Evolutionary conservation across 2,113 vertebrate species (phyloP), one percentile per base, ranked within the genome.

Genomic region (Hemibagrus wyckioides): DNA sequence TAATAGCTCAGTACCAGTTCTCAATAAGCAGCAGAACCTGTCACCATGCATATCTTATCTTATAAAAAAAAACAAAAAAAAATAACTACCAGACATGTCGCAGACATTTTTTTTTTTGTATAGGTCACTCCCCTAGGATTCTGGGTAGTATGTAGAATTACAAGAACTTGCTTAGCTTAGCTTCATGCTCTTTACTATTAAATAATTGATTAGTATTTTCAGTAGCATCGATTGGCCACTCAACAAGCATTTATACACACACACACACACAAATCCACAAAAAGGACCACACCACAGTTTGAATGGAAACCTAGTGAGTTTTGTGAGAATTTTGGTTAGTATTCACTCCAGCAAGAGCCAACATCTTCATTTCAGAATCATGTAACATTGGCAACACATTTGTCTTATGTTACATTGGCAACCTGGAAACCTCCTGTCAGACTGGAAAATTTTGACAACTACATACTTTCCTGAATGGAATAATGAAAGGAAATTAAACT

Each of bases 1-100:
- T 76, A 76, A 76, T n/a, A 17, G 41, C 17, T 50, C 25, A n/a
- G 41, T 76, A 52, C 75, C 75, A 54, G 75, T 50, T 79, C 75
- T 79, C 79, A 80, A 39, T 80, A 80, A 80, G 76, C 76, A 80
- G 50, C 76, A 54, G 50, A 80, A 80, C 30, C n/a, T 11, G 50
- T 52, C 48, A 30, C 14, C n/a, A 30, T 15, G 48, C 48, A 52
- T 30, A 79, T 19, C 39, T 25, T 21, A n/a, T 19, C 33, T 69
- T 33, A 36, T 14, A 48, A 15, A 48, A 44, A 48, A 2, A 48
- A 48, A 48, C 6, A 44, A 44, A 44, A 44, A 44, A 44, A 44
- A 48, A 48, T 48, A 48, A 48, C 71, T 75, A 75, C 71, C 71
- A 28, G 71, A 44, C 10, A 25, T 25, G 10, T 36, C 44, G 39